Evolutionary conservation across 2,888 invertebrate genomes (phyloP).

Genomic region (Leptodirus hochenwartii): DNA sequence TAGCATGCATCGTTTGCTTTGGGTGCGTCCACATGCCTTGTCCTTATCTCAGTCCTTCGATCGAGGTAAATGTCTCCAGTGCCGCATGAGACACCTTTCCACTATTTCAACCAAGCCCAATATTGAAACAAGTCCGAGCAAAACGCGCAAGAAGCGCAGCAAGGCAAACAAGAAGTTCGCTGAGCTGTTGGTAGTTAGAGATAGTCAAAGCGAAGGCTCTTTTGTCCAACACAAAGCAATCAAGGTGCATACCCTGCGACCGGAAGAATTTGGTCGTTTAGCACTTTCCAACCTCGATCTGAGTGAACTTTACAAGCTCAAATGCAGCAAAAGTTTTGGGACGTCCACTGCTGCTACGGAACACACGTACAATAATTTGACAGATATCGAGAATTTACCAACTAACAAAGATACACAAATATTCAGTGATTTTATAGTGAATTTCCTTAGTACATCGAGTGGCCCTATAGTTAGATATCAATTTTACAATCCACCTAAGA

Average conservation of each 20-base stretch:
- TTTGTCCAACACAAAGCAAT: constrained; percentile 37
- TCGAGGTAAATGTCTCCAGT: no score
- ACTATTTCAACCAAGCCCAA: no score
- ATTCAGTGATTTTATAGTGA: no score
- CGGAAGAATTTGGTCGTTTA: constrained; percentile 45
- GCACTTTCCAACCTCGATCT: constrained; percentile 34
- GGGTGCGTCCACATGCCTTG: no score
- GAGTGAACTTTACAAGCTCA: constrained; percentile 39
- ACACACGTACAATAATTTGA: constrained; percentile 23
- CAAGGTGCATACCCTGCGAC: constrained; percentile 44
- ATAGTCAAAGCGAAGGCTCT: not conserved
- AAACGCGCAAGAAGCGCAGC: constrained; percentile 15
- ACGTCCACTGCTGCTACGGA: constrained; percentile 14
- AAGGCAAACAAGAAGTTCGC: constrained; percentile 15
- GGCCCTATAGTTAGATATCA: no score
- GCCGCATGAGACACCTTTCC: no score
- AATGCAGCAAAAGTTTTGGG: constrained; percentile 20
- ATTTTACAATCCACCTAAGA: no score
- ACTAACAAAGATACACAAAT: constrained; percentile 5
- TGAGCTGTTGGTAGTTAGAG: constrained; percentile 17
- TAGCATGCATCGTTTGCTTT: no score
- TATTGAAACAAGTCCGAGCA: constrained; percentile 18
- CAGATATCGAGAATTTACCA: constrained; percentile 13
- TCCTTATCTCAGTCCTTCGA: no score
- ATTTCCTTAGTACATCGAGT: no score